Conservation (phyloP, 2,888 invertebrate species). For the Camptogramma bilineatum region DNA sequence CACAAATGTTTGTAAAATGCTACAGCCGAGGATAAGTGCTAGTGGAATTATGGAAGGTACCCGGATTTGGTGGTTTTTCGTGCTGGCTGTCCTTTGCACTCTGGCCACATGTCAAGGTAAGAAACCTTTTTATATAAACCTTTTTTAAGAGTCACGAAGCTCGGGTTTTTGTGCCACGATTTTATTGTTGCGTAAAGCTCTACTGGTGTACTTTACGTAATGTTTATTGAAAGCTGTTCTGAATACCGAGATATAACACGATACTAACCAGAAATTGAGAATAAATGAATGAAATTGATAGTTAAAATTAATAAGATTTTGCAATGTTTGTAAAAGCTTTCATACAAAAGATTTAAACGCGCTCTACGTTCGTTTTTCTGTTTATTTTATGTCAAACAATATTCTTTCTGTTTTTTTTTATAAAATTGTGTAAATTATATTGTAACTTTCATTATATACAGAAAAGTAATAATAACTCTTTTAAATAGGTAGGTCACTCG, state of each 20-base stretch:
- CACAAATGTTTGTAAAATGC: constrained; percentile 69
- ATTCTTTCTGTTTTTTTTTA: too few relatives aligned
- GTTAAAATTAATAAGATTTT: neutral
- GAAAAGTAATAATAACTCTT: neutral
- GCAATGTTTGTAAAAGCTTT: constrained; percentile 1
- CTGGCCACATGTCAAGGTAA: constrained; percentile 79
- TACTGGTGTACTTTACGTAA: constrained; percentile 31
- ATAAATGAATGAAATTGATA: neutral
- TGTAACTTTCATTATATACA: neutral
- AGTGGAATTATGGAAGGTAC: constrained; percentile 66
- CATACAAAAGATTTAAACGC: constrained; percentile 39
- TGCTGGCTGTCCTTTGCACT: constrained; percentile 57
- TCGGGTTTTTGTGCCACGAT: constrained; percentile 32
- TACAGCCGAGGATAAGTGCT: constrained; percentile 75
- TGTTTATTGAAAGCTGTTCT: constrained; percentile 36
- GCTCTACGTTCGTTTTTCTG: neutral
- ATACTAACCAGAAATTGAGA: neutral
- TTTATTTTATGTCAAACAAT: neutral
- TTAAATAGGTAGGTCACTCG: neutral
- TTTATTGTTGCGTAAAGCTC: constrained; percentile 37
- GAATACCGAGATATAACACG: constrained; percentile 20
- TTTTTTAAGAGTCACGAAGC: constrained; percentile 22
- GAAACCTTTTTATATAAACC: constrained; percentile 44
- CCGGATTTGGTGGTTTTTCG: constrained; percentile 60
- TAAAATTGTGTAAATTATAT: too few relatives aligned